Base-by-base conservation (phyloP, 2,888 invertebrate species). In the Agrilus biguttatus region DNA sequence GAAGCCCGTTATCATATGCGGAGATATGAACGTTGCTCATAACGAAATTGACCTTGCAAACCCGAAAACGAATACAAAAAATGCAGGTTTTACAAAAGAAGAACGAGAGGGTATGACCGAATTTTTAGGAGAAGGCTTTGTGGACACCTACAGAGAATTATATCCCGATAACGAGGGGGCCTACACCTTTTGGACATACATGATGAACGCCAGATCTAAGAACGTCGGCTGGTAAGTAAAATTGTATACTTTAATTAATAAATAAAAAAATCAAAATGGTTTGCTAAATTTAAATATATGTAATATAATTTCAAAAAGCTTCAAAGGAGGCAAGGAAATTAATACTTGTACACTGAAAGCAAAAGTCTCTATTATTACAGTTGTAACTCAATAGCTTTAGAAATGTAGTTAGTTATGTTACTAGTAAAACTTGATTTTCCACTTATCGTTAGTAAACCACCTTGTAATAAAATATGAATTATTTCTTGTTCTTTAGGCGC, bases 11-110 rank as follows among this genome's bases (percentile, higher is more conserved):
- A 83, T 99, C 45, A 75, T 96, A 55, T 88, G 88, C 59, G 98
- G 98, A 1, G 98, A 98, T 65, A 80, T 98, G 78, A 98, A 98
- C 67, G 97, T 98, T 8, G 85, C 97, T 14, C 97, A 99, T 65
- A 69, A 78, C 50, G 92, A 92, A 72, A 95, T 96, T 60, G 95
- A 98, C 74, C 71, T 98, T 58, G 78, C 83, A 4, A 96, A 97
- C 69, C 97, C 98, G 1, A 92, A 92, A 65, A 74, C 80, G 0
- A 98, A 98, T 62, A 82, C 77, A 49, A 87, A 82, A 63, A 91
- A 83, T 61, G 93, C 98, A 23, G 98, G 98, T 4, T 98, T 97
- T 62, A 97, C 97, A 1, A 75, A 79, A 47, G 89, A 96, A 61
- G 98, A 98, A 68, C 74, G 98, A 32, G 82, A 88, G 8, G 90